phyloP scores from a whole-genome alignment of 2,113 vertebrate species.

The Triplophysa tibetana region DNA sequence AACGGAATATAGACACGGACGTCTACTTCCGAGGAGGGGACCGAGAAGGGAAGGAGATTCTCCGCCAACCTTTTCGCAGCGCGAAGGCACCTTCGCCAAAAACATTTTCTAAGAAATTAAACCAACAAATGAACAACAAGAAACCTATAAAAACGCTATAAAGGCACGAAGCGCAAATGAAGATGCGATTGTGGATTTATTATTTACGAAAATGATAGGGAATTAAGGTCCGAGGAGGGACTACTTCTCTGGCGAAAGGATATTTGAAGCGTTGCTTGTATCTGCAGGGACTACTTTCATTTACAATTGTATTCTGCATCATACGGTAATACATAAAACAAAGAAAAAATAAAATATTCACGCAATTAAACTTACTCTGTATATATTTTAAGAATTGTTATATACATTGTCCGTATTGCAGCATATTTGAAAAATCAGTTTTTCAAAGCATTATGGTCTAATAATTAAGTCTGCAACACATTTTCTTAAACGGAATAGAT shows the following conservation, averaged over 20 bases:
- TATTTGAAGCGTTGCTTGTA: neutral
- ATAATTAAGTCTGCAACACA: too few relatives aligned
- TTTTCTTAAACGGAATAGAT: too few relatives aligned
- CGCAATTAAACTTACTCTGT: neutral
- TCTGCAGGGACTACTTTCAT: neutral
- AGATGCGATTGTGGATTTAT: neutral
- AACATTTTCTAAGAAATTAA: neutral
- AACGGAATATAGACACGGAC: constrained; percentile 73
- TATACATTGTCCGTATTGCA: too few relatives aligned
- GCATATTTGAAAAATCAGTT: too few relatives aligned
- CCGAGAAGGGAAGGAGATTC: constrained; percentile 48
- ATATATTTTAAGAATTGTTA: too few relatives aligned
- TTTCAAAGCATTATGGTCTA: too few relatives aligned
- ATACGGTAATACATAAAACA: neutral
- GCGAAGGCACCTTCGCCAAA: neutral
- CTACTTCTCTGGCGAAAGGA: constrained; percentile 57
- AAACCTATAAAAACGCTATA: neutral
- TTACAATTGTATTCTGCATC: neutral
- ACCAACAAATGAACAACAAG: neutral
- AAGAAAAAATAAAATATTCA: neutral
- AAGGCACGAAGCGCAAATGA: neutral
- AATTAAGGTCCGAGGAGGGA: constrained; percentile 28
- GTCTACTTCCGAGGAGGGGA: constrained; percentile 79
- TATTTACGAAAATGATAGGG: neutral
- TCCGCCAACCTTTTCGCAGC: constrained; percentile 61